These are phyloP conservation scores for Callionymus lyra DNA, from an alignment of 2,113 vertebrate species.

Conservation along the genomic window DNA sequence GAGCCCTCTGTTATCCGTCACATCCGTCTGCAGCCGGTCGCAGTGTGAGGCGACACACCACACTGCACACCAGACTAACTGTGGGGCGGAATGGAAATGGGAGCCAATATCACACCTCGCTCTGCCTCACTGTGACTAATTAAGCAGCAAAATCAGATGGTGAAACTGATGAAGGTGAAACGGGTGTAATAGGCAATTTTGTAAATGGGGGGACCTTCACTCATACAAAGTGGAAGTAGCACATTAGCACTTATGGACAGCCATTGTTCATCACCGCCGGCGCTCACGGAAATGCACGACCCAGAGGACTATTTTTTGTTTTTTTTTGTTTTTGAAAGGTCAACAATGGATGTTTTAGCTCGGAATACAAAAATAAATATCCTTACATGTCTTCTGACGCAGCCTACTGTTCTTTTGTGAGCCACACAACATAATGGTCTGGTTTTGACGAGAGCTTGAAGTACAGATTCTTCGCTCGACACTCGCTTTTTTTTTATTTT, in stretches of 20 bases:
- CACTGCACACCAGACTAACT: slow-evolving; percentile 43
- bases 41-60: slow-evolving; percentile 45
- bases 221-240: slow-evolving; percentile 1
- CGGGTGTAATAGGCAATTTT: slow-evolving; percentile 29
- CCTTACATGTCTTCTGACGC: too few species aligned
- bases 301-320: too few species aligned
- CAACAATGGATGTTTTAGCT: too few species aligned
- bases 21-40: slow-evolving; percentile 41
- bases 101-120: slow-evolving; percentile 53
- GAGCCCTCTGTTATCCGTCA: slow-evolving; percentile 53
- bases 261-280: slow-evolving; percentile 8
- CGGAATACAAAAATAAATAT: too few species aligned
- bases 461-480: too few species aligned
- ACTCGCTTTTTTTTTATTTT: slow-evolving; percentile 18
- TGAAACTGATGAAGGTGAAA: slow-evolving; percentile 44
- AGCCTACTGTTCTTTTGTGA: too few species aligned
- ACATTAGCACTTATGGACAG: background rate
- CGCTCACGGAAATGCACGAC: background rate
- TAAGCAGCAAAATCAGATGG: slow-evolving; percentile 52
- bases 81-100: slow-evolving; percentile 38
- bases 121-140: slow-evolving; percentile 52
- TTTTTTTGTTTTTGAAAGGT: too few species aligned
- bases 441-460: too few species aligned
- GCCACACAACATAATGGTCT: too few species aligned
- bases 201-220: slow-evolving; percentile 15